These are phyloP conservation scores for Heliocidaris tuberculata DNA, from an alignment of 35 echinoderm and acorn worm genomes.

Conservation along the genomic window DNA sequence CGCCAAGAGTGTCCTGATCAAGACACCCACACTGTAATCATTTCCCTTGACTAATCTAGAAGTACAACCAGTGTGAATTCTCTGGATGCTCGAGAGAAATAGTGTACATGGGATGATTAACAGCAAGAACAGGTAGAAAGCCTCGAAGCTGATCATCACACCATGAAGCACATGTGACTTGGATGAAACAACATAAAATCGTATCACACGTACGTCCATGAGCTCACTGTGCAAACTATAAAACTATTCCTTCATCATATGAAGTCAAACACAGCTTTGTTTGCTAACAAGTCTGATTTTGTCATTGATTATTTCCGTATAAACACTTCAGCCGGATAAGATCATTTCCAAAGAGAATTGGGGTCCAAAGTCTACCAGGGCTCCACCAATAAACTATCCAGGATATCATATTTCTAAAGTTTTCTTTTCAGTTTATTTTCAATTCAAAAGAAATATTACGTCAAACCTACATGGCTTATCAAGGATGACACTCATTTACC, in stretches of 20 bases:
- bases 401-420: background rate
- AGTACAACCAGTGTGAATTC: no score
- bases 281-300: conserved; percentile 4
- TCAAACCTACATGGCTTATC: background rate
- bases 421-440: background rate
- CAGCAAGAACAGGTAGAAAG: no score
- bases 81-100: no score
- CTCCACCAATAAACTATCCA: background rate
- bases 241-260: background rate
- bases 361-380: background rate
- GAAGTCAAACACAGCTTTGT: background rate
- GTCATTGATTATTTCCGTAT: conserved; percentile 12
- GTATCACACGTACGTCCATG: background rate
- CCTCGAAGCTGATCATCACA: background rate
- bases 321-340: conserved; percentile 15
- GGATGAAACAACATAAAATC: background rate
- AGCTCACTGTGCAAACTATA: background rate
- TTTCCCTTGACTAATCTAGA: no score
- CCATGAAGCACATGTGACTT: background rate
- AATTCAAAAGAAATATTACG: background rate
- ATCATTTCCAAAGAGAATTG: background rate
- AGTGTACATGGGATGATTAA: no score
- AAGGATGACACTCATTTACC: background rate
- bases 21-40: no score
- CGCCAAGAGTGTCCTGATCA: no score